Conservation (phyloP, 37 sponge, comb jelly and placozoan genomes). For the Beroe forskalii region DNA sequence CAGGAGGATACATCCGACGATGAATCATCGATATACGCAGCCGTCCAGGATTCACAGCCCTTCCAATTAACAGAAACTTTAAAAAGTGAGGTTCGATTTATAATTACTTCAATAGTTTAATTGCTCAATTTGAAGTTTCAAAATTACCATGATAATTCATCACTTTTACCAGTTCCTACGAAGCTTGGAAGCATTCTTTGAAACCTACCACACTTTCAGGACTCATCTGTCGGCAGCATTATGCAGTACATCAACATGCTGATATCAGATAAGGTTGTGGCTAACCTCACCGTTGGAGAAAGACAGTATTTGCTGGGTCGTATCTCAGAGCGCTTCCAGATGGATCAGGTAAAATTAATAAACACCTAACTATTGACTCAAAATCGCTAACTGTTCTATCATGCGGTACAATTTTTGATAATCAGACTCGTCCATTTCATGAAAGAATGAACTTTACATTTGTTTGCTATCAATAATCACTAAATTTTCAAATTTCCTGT, state of each 20-base stretch:
- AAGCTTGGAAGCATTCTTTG: background rate
- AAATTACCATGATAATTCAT: background rate
- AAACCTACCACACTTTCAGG: too few relatives aligned
- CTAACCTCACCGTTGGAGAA: background rate
- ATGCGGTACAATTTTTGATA: background rate
- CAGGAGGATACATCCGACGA: too few relatives aligned
- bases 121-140: background rate
- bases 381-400: background rate
- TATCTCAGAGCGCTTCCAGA: background rate
- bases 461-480: too few relatives aligned
- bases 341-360: background rate
- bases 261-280: conserved; percentile 10
- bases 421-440: too few relatives aligned
- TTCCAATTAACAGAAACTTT: background rate
- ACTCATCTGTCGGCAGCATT: conserved; percentile 29
- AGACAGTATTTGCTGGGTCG: background rate
- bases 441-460: too few relatives aligned
- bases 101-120: background rate
- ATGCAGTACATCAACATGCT: conserved; percentile 24
- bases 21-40: background rate
- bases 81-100: conserved; percentile 62
- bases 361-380: background rate
- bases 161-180: background rate
- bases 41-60: background rate
- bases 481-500: too few relatives aligned